Percentiles rank a stretch among this genome's conserved stretches.
These are phyloP conservation scores for Seriola dumerili DNA, from an alignment of 2,113 vertebrate species.

Conservation along the genomic window DNA sequence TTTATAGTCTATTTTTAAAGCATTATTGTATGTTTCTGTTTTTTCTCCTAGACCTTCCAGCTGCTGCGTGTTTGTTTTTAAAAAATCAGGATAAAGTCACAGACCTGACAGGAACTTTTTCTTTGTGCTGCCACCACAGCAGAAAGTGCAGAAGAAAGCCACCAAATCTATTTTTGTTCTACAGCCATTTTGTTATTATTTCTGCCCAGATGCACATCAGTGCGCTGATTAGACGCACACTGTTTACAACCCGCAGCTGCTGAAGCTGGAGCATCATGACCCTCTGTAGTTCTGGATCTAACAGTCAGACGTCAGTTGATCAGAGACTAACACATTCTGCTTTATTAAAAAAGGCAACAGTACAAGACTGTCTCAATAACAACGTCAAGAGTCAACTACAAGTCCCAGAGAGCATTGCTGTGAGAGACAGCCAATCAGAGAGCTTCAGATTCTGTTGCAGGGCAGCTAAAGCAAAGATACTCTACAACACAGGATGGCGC, in stretches of 20 bases:
- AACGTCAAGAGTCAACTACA: not conserved
- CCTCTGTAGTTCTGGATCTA: too few relatives aligned
- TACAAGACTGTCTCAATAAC: too few relatives aligned
- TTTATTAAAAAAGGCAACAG: too few relatives aligned
- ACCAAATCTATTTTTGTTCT: conserved; percentile 20
- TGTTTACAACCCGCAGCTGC: not conserved
- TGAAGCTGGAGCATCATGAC: not conserved
- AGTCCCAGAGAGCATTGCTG: not conserved
- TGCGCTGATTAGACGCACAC: conserved; percentile 17
- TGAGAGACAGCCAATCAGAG: not conserved
- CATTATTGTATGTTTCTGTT: conserved; percentile 2
- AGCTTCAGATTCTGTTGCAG: not conserved
- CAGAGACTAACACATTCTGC: too few relatives aligned
- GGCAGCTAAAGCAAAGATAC: too few relatives aligned
- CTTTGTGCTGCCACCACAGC: conserved; percentile 28
- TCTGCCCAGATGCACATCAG: conserved; percentile 44
- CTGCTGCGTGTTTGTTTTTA: conserved; percentile 6
- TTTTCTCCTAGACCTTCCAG: not conserved
- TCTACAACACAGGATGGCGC: too few relatives aligned
- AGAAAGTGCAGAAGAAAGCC: conserved; percentile 35
- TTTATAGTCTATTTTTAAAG: not conserved
- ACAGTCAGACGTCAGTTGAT: too few relatives aligned
- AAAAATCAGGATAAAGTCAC: conserved; percentile 29
- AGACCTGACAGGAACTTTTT: conserved; percentile 10
- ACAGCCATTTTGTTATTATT: conserved; percentile 46